Evolutionary conservation across 37 sponge, comb jelly and placozoan species (phyloP).

Genomic region (Dysidea cf. avara): DNA sequence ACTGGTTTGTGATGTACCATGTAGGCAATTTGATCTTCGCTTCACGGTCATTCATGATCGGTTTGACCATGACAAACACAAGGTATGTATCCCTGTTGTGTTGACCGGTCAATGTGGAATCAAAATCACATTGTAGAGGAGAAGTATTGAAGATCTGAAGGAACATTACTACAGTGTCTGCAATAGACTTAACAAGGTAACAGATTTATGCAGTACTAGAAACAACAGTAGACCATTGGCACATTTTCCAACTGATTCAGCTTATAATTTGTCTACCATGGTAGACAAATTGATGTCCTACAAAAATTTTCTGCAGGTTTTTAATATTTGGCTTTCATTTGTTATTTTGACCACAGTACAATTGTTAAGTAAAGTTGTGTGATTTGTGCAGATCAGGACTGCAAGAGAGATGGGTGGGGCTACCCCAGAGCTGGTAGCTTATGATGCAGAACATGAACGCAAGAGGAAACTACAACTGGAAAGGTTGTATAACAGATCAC

Average conservation of each 20-base stretch:
- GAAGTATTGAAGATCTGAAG: constrained; percentile 87
- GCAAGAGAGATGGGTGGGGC: not conserved
- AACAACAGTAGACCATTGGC: too few relatives aligned
- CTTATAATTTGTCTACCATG: too few relatives aligned
- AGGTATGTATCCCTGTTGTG: constrained; percentile 36
- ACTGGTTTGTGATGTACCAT: not conserved
- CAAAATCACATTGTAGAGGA: too few relatives aligned
- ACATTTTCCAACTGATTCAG: too few relatives aligned
- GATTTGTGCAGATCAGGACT: not conserved
- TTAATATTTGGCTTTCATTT: not conserved
- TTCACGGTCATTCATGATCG: constrained; percentile 75
- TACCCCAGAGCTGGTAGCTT: constrained; percentile 82
- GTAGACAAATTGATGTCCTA: too few relatives aligned
- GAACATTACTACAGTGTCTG: constrained; percentile 92
- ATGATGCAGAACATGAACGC: constrained; percentile 87
- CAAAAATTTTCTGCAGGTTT: too few relatives aligned
- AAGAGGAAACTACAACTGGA: constrained; percentile 90
- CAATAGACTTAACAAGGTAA: constrained; percentile 66
- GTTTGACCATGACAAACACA: constrained; percentile 42
- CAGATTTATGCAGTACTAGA: too few relatives aligned
- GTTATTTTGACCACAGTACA: not conserved
- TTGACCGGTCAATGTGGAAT: too few relatives aligned
- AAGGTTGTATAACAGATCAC: constrained; percentile 63
- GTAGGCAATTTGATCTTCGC: constrained; percentile 70
- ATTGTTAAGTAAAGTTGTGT: not conserved